Evolutionary conservation across 2,888 invertebrate species (phyloP), one percentile per base, ranked within the genome.

Genomic region (Boloria euphrosyne): DNA sequence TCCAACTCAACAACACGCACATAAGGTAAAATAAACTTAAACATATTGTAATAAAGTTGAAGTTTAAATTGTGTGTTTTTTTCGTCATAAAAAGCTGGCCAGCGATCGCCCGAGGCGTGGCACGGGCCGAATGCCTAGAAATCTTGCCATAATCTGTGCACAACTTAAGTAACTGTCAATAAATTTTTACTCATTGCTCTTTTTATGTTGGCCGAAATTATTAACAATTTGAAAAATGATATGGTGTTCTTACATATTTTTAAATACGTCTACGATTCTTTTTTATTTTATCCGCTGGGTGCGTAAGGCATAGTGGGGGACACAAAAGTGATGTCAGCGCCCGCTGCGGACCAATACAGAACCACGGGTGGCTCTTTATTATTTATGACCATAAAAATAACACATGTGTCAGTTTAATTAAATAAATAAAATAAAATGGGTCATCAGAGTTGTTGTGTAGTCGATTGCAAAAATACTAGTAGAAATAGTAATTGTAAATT

Each of bases 101-200:
- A 75, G 73, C 74, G 73, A 71, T 68, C 70, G 85, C 85, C 86
- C 65, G 79, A 68, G 85, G 85, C 85, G 71, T 86, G 85, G 85
- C 85, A 86, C 85, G 85, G 83, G 85, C 85, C 82, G 78, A 79
- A 77, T 77, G 82, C 76, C 85, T 85, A 85, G 85, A 80, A 81
- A 82, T 81, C 79, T 80, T 81, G 79, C 75, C 77, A 68, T 74
- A 74, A 73, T 76, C 79, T 79, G 77, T 80, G 78, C 79, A 78
- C 78, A 73, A 74, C 78, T 82, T 84, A 73, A 70, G 68, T 73
- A 71, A 74, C 71, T 71, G 71, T 74, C 71, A 72, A 73, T 72
- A 73, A 74, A 70, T 69, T 70, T 69, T 68, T 67, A 59, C 16
- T 49, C 17, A 7, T 10, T 13, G 38, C 31, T 49, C 31, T 59